Evolutionary conservation across 1,140 invertebrate species (phyloP).

Genomic region (Euglossa dilemma): DNA sequence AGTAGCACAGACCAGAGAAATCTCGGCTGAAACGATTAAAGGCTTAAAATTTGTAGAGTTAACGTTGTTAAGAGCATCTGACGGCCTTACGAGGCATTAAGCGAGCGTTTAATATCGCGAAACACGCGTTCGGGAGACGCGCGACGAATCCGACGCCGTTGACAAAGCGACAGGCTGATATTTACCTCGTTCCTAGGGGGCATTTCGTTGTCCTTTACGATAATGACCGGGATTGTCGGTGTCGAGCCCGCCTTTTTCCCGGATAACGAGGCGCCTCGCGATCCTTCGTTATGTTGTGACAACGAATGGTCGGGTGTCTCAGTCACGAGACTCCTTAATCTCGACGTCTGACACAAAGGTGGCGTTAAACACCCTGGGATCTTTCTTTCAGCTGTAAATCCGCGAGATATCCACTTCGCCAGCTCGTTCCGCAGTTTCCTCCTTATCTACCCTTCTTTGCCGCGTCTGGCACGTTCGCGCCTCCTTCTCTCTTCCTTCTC

Average conservation of each 20-base stretch:
- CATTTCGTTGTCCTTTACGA: conserved; percentile 39
- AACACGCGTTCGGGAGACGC: background rate
- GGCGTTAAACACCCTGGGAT: conserved; percentile 1
- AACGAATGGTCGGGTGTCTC: background rate
- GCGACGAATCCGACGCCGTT: background rate
- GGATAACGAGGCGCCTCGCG: background rate
- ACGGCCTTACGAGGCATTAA: too few species aligned
- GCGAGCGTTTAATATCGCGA: background rate
- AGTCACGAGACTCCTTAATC: conserved; percentile 25
- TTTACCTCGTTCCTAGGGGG: conserved; percentile 4
- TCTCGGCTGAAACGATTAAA: too few species aligned
- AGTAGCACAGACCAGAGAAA: too few species aligned
- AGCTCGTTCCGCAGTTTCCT: background rate
- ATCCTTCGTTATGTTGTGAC: conserved; percentile 31
- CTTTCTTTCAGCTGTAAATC: conserved; percentile 23
- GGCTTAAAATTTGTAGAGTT: background rate
- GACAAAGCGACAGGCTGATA: background rate
- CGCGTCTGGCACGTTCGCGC: too few species aligned
- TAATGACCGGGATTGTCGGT: conserved; percentile 2
- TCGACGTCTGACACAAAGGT: background rate
- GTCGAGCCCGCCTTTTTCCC: background rate
- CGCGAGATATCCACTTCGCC: background rate
- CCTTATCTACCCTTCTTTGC: background rate
- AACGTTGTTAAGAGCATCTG: background rate
- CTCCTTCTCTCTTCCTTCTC: too few species aligned